Base-by-base conservation (phyloP, 2,888 invertebrate species). In the Calliphora vomitoria region DNA sequence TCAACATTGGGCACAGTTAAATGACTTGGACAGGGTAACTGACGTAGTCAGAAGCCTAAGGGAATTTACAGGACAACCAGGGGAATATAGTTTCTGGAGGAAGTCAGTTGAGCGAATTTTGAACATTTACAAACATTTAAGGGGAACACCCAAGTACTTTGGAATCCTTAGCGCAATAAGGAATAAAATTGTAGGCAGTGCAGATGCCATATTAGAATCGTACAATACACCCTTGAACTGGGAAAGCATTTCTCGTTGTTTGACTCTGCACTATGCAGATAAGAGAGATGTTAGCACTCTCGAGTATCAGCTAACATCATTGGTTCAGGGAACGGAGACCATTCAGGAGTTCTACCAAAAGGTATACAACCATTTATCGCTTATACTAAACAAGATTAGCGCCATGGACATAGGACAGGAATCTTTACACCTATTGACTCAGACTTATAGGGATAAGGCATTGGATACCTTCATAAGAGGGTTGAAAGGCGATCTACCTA, bases 211-310 rank as follows among this genome's bases (percentile, higher is more conserved):
- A 2, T 4, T 31, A 11, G 83, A 87, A 18, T 80, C 79, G 1
- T 74, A 76, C 31, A 86, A 79, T 20, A 86, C 87, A 3, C 81
- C 78, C 8, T 38, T 85, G 15, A 71, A 85, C 50, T 88, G 82
- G 88, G 38, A 35, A 11, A 69, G 72, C 60, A 89, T 88, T 38
- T 58, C 80, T 3, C 55, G 55, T 38, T 87, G 85, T 13, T 15
- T 88, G 0, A 84, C 66, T 8, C 44, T 69, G 13, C 86, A 89
- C 41, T 88, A 88, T 35, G 88, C 80, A 11, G 86, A 89, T n/a
- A 86, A 88, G 53, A 38, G 88, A 10, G 89, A 89, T 35, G 15
- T 89, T 2, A 78, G 76, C 20, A 90, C 89, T 0, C 68, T 89
- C 0, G 89, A 89, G 58, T 88, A 88, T 47, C 75, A 88, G 41